Evolutionary conservation across 35 echinoderm and acorn worm genomes (phyloP).

Genomic region (Eucidaris tribuloides): DNA sequence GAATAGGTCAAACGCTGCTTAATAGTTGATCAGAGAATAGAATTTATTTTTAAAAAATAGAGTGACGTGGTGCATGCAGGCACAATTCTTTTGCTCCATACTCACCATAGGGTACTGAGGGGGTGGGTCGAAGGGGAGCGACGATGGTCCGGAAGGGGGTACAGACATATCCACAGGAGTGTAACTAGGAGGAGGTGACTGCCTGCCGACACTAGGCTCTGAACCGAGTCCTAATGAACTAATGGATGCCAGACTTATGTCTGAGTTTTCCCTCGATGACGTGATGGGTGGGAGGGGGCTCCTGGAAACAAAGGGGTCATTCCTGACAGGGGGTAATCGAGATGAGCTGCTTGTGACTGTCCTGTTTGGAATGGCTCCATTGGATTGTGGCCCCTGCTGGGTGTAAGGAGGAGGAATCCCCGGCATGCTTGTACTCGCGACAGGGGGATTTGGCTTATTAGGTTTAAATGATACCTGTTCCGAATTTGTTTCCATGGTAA

Average conservation of each 20-base stretch:
- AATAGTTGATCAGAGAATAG: no score
- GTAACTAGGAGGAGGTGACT: constrained; percentile 14
- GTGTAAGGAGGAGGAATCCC: background rate
- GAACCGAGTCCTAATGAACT: background rate
- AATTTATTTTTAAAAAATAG: no score
- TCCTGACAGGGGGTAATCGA: background rate
- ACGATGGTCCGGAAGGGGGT: background rate
- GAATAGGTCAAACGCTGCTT: no score
- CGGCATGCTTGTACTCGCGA: background rate
- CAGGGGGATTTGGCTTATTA: background rate
- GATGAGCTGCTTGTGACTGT: background rate
- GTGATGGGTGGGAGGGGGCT: constrained; percentile 1
- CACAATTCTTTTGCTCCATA: no score
- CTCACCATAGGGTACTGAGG: constrained; percentile 13
- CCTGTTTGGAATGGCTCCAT: background rate
- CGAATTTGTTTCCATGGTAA: background rate
- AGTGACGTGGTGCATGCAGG: no score
- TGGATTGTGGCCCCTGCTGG: background rate
- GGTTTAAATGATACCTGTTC: background rate
- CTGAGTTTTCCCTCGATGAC: constrained; percentile 11
- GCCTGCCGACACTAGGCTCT: background rate
- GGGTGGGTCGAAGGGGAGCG: background rate
- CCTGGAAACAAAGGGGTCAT: background rate
- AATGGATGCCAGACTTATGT: background rate
- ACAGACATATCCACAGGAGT: background rate